phyloP scores from a whole-genome alignment of 2,888 invertebrate genomes.

The Coremacera marginata region DNA sequence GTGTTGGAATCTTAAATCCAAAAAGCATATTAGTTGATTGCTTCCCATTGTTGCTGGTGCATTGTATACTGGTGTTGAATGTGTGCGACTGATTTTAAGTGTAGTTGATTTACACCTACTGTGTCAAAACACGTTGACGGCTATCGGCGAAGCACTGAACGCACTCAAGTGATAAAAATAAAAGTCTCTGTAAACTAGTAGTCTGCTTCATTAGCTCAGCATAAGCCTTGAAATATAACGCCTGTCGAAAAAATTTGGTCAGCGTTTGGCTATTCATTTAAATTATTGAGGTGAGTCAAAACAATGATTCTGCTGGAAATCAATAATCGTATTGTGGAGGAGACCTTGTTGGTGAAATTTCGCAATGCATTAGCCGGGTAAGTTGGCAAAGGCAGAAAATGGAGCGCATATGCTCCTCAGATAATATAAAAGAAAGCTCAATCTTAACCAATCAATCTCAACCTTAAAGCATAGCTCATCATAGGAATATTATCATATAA shows the following conservation, averaged over 20 bases:
- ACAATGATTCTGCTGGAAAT: slow-evolving; percentile 96
- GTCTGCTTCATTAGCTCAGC: neutral
- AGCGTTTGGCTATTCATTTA: too few species aligned
- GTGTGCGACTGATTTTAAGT: slow-evolving; percentile 16
- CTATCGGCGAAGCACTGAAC: neutral
- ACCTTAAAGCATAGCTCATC: neutral
- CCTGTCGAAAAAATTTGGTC: too few species aligned
- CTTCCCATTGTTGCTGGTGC: neutral
- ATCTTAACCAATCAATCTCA: too few species aligned
- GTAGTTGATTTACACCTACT: slow-evolving; percentile 12
- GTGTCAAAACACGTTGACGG: neutral
- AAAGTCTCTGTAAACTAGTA: neutral
- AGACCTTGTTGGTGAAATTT: slow-evolving; percentile 95
- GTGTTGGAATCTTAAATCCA: slow-evolving; percentile 55
- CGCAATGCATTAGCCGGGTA: slow-evolving; percentile 96
- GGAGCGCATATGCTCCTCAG: neutral
- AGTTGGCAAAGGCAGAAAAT: slow-evolving; percentile 52
- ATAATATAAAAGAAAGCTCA: neutral
- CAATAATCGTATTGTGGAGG: slow-evolving; percentile 99
- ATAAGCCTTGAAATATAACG: neutral
- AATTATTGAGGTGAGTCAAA: too few species aligned
- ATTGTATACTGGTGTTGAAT: neutral
- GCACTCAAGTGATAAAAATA: neutral
- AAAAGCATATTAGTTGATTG: slow-evolving; percentile 62
- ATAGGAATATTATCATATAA: neutral